Evolutionary conservation across 2,888 invertebrate genomes (phyloP), one percentile per base, ranked within the genome.

Genomic region (Nasonia oneida): DNA sequence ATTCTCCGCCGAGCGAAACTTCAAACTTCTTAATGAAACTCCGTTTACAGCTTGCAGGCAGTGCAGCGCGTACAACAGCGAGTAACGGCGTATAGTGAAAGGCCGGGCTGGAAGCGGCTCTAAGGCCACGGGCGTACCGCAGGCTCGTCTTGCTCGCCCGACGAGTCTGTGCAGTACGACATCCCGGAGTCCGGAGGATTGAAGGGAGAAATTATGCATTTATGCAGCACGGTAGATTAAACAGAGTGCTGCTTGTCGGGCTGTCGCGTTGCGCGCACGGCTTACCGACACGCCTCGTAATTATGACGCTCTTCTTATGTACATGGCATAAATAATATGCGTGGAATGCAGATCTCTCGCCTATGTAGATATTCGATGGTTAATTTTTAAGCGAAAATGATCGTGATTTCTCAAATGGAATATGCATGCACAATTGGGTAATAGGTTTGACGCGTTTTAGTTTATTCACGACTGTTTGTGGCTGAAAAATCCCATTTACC

Each of bases 211-310:
- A 90, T 91, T 91, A 91, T 91, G 90, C 89, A 91, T 91, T 91
- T 91, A 91, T 90, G 90, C 90, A 90, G 90, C 89, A 89, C 88
- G 89, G 88, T 90, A 90, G 89, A 91, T 91, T 91, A 90, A 91
- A 88, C 89, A 87, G 88, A 90, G 89, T 89, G 87, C 90, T 90
- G 12, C 67, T 67, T 33, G 67, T 67, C 67, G 23, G n/a, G 33
- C 57, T 18, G 57, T 61, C 57, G 57, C 10, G 53, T 53, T 18
- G 18, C 6, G 53, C 29, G 29, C 29, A 29, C 53, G 53, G 53
- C 53, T 53, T 53, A 18, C n/a, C 23, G 18, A n/a, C 57, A n/a
- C 57, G 57, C 2, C n/a, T 61, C n/a, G 57, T 61, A 61, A 61
- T n/a, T 61, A 61, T 61, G n/a, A n/a, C n/a, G 23, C n/a, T 18